Evolutionary conservation across 2,113 vertebrate genomes (phyloP).

Genomic region (Tachysurus fulvidraco): DNA sequence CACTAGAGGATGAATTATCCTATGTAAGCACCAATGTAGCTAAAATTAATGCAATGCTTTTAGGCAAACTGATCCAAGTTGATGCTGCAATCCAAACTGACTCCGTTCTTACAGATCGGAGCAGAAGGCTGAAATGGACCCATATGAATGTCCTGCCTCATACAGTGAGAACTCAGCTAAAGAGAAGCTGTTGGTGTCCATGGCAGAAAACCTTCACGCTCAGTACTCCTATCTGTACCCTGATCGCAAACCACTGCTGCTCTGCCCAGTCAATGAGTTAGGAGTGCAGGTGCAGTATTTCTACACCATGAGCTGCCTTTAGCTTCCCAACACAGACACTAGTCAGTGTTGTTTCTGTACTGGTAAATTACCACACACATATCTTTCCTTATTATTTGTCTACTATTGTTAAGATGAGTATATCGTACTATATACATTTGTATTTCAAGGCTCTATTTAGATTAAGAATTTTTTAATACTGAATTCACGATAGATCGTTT

Average conservation of each 20-base stretch:
- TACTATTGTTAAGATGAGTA: background rate
- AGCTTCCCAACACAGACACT: background rate
- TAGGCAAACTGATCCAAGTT: background rate
- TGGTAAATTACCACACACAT: background rate
- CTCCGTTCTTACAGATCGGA: background rate
- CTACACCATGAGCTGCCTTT: background rate
- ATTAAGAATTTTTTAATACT: background rate
- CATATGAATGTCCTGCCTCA: background rate
- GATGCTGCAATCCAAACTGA: background rate
- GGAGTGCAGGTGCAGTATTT: constrained; percentile 25
- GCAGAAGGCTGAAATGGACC: background rate
- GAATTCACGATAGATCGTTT: background rate
- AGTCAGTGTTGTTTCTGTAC: background rate
- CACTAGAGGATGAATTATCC: background rate
- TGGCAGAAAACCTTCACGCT: constrained; percentile 7
- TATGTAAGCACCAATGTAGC: background rate
- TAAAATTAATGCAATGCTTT: background rate
- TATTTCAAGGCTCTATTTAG: too few relatives aligned
- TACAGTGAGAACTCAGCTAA: background rate
- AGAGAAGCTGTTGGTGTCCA: constrained; percentile 15
- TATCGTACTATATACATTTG: background rate
- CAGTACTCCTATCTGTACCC: constrained; percentile 26
- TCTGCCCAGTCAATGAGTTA: constrained; percentile 21
- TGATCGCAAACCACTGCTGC: constrained; percentile 13
- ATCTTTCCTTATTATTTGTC: background rate